Evolutionary conservation across 2,113 vertebrate genomes (phyloP).

Genomic region (Hystrix brachyura): DNA sequence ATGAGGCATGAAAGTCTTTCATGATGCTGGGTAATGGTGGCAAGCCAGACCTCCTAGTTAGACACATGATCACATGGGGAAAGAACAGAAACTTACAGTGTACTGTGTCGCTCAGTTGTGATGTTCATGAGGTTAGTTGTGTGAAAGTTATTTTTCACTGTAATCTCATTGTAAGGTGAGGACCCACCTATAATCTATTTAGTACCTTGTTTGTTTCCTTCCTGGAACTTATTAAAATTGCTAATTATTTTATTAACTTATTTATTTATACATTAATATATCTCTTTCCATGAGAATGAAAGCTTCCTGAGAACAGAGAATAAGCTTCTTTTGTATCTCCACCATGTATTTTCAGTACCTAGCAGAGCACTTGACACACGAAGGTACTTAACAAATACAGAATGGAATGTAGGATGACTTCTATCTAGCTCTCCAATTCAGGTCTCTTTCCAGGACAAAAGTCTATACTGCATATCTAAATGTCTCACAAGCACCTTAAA

Average conservation of each 20-base stretch:
- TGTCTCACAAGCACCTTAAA: background rate
- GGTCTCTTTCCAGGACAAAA: conserved; percentile 2
- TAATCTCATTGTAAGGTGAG: background rate
- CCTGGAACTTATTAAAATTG: background rate
- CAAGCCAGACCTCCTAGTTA: background rate
- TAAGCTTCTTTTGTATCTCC: background rate
- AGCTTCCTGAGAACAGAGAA: background rate
- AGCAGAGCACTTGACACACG: background rate
- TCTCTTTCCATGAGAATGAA: background rate
- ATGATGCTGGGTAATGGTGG: background rate
- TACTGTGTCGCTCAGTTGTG: background rate
- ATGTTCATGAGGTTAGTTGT: background rate
- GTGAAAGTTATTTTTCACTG: background rate
- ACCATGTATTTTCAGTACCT: background rate
- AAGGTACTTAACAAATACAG: background rate
- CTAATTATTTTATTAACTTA: background rate
- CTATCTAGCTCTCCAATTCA: background rate
- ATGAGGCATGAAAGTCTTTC: background rate
- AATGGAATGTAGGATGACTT: background rate
- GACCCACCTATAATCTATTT: background rate
- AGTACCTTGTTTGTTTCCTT: background rate
- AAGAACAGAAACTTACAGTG: background rate
- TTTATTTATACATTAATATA: background rate
- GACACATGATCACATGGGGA: background rate
- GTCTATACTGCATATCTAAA: background rate